Conservation (phyloP, 2,797 vertebrate species). For the Emys orbicularis region DNA sequence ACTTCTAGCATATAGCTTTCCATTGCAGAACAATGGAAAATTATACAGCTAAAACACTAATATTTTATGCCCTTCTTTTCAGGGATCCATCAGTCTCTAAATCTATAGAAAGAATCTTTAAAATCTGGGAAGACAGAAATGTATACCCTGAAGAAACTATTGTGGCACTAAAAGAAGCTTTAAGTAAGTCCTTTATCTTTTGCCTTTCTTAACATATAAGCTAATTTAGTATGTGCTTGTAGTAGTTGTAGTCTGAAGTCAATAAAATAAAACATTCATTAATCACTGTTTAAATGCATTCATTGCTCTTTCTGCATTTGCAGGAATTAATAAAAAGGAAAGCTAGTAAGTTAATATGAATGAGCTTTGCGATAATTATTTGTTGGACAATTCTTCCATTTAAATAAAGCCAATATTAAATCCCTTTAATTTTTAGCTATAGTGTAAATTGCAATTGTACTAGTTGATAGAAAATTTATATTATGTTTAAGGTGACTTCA, state of each 20-base stretch:
- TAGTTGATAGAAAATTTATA: background rate
- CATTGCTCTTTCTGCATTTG: rapidly evolving
- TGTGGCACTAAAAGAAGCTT: conserved; percentile 85
- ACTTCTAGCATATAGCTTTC: background rate
- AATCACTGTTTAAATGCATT: background rate
- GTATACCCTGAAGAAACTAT: conserved; percentile 96
- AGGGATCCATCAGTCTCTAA: conserved; percentile 95
- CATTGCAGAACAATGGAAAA: rapidly evolving
- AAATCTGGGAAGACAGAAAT: conserved; percentile 97
- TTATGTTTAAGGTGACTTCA: background rate
- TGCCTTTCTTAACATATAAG: background rate
- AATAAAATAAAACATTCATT: rapidly evolving
- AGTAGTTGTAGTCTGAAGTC: background rate
- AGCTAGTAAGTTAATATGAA: rapidly evolving
- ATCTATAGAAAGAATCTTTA: conserved; percentile 95
- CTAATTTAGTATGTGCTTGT: rapidly evolving
- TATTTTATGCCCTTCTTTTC: background rate
- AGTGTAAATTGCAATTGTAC: background rate
- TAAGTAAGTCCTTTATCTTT: conserved; percentile 82
- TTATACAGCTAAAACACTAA: rapidly evolving
- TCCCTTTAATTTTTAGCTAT: background rate
- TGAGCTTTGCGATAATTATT: background rate
- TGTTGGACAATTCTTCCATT: background rate
- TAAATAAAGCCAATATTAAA: background rate
- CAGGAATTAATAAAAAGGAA: background rate